Conservation (phyloP, 2,797 vertebrate genomes). For the Melanitta fusca region DNA sequence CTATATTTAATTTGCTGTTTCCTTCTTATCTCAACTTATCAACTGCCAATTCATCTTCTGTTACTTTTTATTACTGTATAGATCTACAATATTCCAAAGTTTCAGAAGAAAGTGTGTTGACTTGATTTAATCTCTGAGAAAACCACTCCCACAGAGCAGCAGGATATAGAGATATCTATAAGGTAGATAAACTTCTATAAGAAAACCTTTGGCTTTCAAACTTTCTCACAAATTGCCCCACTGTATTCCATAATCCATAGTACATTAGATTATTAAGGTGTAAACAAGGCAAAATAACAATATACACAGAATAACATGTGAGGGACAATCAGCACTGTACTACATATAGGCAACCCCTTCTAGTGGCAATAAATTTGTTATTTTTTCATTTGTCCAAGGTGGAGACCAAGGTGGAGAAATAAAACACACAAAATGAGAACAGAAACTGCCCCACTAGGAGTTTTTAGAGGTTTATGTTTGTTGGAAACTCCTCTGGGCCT, state of each 20-base stretch:
- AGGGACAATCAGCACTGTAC: background rate
- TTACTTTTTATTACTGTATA: background rate
- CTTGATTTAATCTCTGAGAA: background rate
- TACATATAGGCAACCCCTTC: background rate
- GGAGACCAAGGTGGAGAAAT: background rate
- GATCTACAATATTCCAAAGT: background rate
- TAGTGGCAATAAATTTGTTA: background rate
- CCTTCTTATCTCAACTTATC: background rate
- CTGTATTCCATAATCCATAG: background rate
- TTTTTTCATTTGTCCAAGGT: background rate
- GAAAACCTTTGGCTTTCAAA: background rate
- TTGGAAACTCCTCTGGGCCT: background rate
- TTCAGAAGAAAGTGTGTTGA: background rate
- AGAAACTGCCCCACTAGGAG: background rate
- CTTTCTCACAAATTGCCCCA: background rate
- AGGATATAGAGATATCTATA: background rate
- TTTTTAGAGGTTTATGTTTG: background rate
- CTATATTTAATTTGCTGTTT: background rate
- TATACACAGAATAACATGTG: background rate
- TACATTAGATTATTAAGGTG: background rate
- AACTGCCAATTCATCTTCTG: background rate
- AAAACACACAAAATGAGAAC: background rate
- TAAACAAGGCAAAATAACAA: background rate
- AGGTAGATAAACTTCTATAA: background rate
- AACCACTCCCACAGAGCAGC: background rate